These are phyloP conservation scores for Heliconius hermathena DNA, from an alignment of 1,140 invertebrate genomes.

Conservation along the genomic window DNA sequence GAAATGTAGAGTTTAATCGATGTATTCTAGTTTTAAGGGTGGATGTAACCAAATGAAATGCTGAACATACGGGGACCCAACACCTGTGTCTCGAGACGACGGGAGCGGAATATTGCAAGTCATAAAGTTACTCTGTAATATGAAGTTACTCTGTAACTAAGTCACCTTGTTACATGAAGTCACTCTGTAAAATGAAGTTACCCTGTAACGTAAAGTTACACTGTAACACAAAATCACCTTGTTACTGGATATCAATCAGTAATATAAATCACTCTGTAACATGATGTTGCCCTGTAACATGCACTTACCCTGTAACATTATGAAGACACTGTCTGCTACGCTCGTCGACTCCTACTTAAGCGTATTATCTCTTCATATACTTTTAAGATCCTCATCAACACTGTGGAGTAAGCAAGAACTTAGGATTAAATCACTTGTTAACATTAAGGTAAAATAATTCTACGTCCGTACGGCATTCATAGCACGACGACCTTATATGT, in stretches of 20 bases:
- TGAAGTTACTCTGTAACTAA: neutral
- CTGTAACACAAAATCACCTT: too few relatives aligned
- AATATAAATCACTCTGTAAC: neutral
- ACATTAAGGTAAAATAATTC: neutral
- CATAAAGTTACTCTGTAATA: neutral
- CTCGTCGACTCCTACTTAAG: neutral
- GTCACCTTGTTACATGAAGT: neutral
- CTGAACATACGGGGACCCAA: slow-evolving; percentile 6
- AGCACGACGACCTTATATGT: neutral
- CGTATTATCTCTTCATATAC: neutral
- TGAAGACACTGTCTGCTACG: neutral
- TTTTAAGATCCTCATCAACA: neutral
- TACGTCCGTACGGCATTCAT: neutral
- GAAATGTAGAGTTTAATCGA: neutral
- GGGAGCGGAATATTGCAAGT: neutral
- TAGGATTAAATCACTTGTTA: neutral
- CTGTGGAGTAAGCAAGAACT: neutral
- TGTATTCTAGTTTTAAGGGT: neutral
- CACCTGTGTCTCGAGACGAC: slow-evolving; percentile 1
- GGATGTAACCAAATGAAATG: slow-evolving; percentile 3
- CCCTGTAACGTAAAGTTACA: too few relatives aligned
- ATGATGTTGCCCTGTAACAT: neutral
- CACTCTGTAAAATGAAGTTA: too few relatives aligned
- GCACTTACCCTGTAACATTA: neutral
- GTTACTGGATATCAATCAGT: too few relatives aligned